Conservation (phyloP, 2,888 invertebrate species). For the Biston betularia region DNA sequence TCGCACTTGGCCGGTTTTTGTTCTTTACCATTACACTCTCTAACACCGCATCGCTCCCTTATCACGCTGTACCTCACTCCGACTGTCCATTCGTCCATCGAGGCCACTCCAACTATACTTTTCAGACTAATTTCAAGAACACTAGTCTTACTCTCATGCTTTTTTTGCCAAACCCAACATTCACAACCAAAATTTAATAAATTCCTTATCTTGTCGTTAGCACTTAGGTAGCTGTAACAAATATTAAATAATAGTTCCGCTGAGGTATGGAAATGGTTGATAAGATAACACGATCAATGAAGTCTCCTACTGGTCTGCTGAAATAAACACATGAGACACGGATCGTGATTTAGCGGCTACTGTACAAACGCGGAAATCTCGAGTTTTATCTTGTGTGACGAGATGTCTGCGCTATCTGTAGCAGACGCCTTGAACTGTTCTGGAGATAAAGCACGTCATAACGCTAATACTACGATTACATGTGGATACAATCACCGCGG, state of each 20-base stretch:
- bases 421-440: background rate
- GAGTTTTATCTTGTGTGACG: constrained; percentile 8
- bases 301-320: background rate
- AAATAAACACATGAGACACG: background rate
- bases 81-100: too few relatives aligned
- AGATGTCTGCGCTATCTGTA: constrained; percentile 1
- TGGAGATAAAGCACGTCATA: constrained; percentile 11
- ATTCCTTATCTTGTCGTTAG: background rate
- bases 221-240: too few relatives aligned
- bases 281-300: constrained; percentile 19
- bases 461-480: too few relatives aligned
- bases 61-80: too few relatives aligned
- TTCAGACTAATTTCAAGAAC: too few relatives aligned
- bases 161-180: too few relatives aligned
- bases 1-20: too few relatives aligned
- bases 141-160: too few relatives aligned
- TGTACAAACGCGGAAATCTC: constrained; percentile 11
- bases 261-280: background rate
- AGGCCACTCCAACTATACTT: too few relatives aligned
- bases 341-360: constrained; percentile 2
- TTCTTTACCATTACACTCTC: background rate
- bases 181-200: background rate
- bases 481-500: too few relatives aligned
- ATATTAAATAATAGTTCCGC: background rate
- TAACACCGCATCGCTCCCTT: too few relatives aligned